Percentiles rank a stretch among this genome's conserved stretches.
phyloP scores from a whole-genome alignment of 2,888 invertebrate species.

The Volucella bombylans region DNA sequence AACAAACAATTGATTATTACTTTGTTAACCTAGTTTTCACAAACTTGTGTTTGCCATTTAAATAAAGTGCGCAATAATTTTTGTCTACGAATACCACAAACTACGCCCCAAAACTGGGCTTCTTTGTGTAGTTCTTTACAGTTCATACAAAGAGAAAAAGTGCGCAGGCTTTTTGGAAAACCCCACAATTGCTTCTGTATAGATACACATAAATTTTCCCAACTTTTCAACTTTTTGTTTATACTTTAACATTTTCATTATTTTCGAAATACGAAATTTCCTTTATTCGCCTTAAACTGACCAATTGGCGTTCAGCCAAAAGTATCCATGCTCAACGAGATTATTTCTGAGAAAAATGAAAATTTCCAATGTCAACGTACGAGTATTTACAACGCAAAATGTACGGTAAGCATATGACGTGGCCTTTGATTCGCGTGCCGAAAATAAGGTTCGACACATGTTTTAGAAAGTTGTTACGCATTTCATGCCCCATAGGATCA shows the following conservation, averaged over 20 bases:
- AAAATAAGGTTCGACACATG: constrained; percentile 34
- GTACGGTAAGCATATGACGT: constrained; percentile 18
- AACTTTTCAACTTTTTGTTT: constrained; percentile 24
- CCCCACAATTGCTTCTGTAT: constrained; percentile 22
- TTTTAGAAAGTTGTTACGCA: constrained; percentile 18
- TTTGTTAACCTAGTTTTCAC: constrained; percentile 1
- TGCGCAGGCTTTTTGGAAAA: constrained; percentile 49
- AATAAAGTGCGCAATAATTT: constrained; percentile 16
- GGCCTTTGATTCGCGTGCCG: constrained; percentile 35
- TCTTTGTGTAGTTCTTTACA: constrained; percentile 26
- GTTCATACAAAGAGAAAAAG: constrained; percentile 18
- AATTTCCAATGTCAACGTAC: constrained; percentile 49
- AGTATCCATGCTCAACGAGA: constrained; percentile 17
- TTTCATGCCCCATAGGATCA: constrained; percentile 16
- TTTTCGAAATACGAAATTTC: constrained; percentile 51
- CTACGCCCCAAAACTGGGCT: constrained; percentile 4
- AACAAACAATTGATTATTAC: constrained; percentile 6
- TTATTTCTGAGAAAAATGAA: constrained; percentile 30
- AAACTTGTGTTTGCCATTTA: constrained; percentile 1
- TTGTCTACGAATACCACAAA: neutral
- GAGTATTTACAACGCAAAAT: constrained; percentile 49
- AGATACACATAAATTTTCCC: constrained; percentile 25
- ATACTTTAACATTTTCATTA: constrained; percentile 29
- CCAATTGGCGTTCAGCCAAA: constrained; percentile 60
- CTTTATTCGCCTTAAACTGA: constrained; percentile 62